Evolutionary conservation across 2,797 vertebrate genomes (phyloP), one percentile per base, ranked within the genome.

Genomic region (Neosilurus hyrtlii): DNA sequence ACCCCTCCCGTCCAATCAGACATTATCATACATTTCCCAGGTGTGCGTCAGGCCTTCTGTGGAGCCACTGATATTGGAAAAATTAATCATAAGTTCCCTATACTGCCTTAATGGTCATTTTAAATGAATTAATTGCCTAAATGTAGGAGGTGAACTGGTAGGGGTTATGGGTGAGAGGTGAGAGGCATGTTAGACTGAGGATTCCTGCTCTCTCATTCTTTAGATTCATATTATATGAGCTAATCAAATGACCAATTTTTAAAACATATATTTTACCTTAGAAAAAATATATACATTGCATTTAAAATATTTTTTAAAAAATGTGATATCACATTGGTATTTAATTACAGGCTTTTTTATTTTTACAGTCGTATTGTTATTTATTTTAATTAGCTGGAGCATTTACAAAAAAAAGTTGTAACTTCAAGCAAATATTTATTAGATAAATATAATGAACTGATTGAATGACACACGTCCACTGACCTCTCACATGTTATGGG

Each of bases 51-150:
- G 94, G 93, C 91, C 92, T 91, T 94, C 94, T 92, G 89, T 88
- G 94, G 92, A 93, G 90, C 89, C 83, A 57, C 89, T 90, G 93
- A 94, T 95, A 96, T 96, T 96, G 93, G 94, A 95, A 96, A 94
- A 95, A 96, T 96, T 95, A 94, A 96, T 96, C 95, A 97, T 93
- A 81, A 80, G 85, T 82, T 78, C 70, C 91, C 92, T 91, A 93
- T 84, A 88, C 94, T 92, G 92, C 93, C 94, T 95, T 96, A 96
- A 96, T 95, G 94, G 94, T 95, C 95, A 95, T 93, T 96, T 95
- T 94, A 95, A 95, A 96, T 96, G 94, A 96, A 97, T 97, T 96
- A 96, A 95, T 95, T 94, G 93, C 91, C 90, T 92, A 93, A 91
- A 87, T 87, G 90, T 91, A 92, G 92, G 90, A 92, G 90, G 90